Evolutionary conservation across 2,888 invertebrate species (phyloP).

Genomic region (Aquatica leii): DNA sequence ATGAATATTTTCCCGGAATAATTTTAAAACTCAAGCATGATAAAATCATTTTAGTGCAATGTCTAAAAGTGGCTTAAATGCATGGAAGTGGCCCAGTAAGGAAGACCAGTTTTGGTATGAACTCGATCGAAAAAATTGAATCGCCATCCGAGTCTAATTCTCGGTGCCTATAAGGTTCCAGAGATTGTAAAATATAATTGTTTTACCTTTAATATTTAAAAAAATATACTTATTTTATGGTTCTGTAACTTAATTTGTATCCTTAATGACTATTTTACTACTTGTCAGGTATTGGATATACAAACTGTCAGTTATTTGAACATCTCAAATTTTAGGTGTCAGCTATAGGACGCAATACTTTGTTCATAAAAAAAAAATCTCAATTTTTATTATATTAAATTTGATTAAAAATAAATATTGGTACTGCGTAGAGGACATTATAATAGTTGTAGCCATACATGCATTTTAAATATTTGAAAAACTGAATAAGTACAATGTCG

Average conservation of each 20-base stretch:
- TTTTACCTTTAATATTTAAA: neutral
- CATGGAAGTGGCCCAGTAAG: neutral
- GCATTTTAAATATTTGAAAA: neutral
- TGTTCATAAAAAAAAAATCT: neutral
- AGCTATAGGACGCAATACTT: neutral
- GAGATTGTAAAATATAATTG: neutral
- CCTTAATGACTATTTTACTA: neutral
- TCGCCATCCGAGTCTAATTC: neutral
- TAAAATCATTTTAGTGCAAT: neutral
- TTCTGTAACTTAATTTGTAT: neutral
- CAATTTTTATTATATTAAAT: neutral
- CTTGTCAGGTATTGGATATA: neutral
- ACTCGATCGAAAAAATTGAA: no score
- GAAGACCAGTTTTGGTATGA: no score
- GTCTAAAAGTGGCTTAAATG: neutral
- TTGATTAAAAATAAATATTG: neutral
- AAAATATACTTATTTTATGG: neutral
- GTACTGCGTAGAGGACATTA: neutral
- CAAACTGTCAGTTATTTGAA: neutral
- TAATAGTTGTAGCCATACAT: no score
- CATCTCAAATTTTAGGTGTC: neutral
- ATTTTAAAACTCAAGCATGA: no score
- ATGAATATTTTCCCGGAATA: no score
- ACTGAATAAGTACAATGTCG: neutral
- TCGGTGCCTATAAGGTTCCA: no score